Base-by-base conservation (phyloP, 1,140 invertebrate genomes). In the Macrobrachium rosenbergii region DNA sequence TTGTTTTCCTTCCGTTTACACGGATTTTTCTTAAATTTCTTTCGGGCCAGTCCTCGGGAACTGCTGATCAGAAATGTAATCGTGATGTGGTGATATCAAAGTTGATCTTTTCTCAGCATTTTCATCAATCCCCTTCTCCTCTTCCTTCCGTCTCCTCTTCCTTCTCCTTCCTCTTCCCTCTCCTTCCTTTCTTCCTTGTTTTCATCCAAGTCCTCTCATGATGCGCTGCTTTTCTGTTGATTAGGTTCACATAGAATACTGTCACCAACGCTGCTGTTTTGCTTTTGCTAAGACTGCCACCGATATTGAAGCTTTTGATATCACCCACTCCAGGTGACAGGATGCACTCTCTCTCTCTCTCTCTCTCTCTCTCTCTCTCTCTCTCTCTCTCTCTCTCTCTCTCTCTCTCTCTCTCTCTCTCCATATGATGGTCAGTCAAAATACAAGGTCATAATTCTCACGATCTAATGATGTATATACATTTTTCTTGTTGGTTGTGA, bases 331-430 rank as follows among this genome's bases (percentile, higher is more conserved):
- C 52, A 52, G 52, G 52, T 52, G 52, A 52, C 52, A 10, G 52
- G 52, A 52, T 11, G 43, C 37, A 52, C n/a, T 23, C 11, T 60
- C 59, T 21, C 52, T 80, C 59, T 60, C 77, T 52, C 45, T 28
- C 77, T 80, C 77, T 69, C 67, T 69, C 67, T 69, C n/a, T 69
- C 17, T 69, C 67, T 69, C 17, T 21, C 67, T 69, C 14, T 69
- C 19, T 69, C 64, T 69, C 64, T 69, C n/a, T 69, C 67, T 69
- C n/a, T 69, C 67, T 69, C 63, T 64, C 21, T 64, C 45, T 52
- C 52, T 52, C 52, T 52, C 52, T 52, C 52, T 52, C 52, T 52
- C 52, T 52, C 52, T 52, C 52, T 52, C 52, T 52, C 21, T 72
- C 21, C 6, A 2, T 11, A 5, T 10, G 11, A 72, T 28, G 16